Conservation (phyloP, 2,113 vertebrate genomes). For the Piprites chloris region DNA sequence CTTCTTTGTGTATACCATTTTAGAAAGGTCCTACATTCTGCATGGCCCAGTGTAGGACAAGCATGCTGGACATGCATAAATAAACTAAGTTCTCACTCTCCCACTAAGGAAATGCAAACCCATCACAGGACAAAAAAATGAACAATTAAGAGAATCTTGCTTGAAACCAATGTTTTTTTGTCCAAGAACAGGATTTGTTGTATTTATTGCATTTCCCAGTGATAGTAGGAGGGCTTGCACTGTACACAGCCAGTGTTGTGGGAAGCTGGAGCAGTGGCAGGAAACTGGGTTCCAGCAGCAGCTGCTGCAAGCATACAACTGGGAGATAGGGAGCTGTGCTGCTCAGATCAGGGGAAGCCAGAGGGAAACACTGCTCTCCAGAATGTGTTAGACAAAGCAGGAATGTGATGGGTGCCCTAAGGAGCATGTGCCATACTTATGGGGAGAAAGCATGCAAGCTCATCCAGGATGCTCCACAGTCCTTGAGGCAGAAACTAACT, state of each 20-base stretch:
- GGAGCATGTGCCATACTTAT: not conserved
- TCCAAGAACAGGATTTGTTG: not conserved
- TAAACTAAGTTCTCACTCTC: not conserved
- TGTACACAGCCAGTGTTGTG: rapidly evolving
- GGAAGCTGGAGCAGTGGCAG: not conserved
- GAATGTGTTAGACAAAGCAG: not conserved
- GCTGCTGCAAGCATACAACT: not conserved
- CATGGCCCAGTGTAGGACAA: slow-evolving; percentile 49
- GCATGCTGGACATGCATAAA: slow-evolving; percentile 31
- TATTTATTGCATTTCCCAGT: not conserved
- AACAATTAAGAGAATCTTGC: not conserved
- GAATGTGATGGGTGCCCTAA: not conserved
- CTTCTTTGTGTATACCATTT: not conserved
- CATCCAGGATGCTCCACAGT: not conserved
- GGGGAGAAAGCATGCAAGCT: not conserved
- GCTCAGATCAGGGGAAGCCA: not conserved
- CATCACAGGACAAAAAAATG: not conserved
- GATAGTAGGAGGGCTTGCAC: not conserved
- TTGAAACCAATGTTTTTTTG: not conserved
- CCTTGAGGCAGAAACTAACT: not conserved
- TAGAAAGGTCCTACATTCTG: slow-evolving; percentile 69
- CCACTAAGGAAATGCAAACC: not conserved
- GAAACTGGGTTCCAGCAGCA: not conserved
- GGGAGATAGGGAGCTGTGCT: not conserved
- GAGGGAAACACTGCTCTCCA: not conserved